Base-by-base conservation (phyloP, 1,140 invertebrate genomes). In the Condylostylus longicornis region DNA sequence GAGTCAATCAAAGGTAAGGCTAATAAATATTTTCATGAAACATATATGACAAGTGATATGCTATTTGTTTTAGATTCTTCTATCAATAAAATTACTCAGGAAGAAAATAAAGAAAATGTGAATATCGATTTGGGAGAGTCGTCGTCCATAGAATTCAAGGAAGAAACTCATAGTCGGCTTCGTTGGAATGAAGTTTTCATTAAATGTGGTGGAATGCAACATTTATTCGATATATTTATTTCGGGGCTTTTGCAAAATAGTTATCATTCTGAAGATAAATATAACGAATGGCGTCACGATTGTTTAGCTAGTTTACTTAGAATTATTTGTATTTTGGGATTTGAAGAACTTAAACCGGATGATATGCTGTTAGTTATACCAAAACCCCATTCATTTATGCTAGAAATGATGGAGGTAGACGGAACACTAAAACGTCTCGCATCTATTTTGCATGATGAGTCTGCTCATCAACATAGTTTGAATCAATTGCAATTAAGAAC, bases 241-340 rank as follows among this genome's bases (percentile, higher is more conserved):
- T 87, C 79, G 15, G 85, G 77, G 32, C 68, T 75, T 7, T 46
- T 81, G 42, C 76, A 80, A 61, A 51, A 58, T 19, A 65, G 72
- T 37, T 65, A 72, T 13, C 69, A 74, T 41, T 42, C 50, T 13
- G 47, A 52, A 29, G 73, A 71, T 32, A 71, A 82, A 38, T 72
- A 81, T 28, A 82, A 77, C 46, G 82, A 94, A 63, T 94, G 90
- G 90, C 79, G 87, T 37, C 88, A 93, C 61, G 90, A 95, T 51
- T 93, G 88, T 56, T 64, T 94, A 8, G 85, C 87, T 1, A 79
- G 82, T 46, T 58, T 95, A 9, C 53, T 94, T 12, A 82, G 58
- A 19, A 60, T 58, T 12, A 59, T 94, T 14, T 91, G 79, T 59
- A 76, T 87, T 40, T 72, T 93, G 30, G 86, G 88, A 1, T 79